Evolutionary conservation across 2,888 invertebrate genomes (phyloP).

Genomic region (Ormyrus thymus): DNA sequence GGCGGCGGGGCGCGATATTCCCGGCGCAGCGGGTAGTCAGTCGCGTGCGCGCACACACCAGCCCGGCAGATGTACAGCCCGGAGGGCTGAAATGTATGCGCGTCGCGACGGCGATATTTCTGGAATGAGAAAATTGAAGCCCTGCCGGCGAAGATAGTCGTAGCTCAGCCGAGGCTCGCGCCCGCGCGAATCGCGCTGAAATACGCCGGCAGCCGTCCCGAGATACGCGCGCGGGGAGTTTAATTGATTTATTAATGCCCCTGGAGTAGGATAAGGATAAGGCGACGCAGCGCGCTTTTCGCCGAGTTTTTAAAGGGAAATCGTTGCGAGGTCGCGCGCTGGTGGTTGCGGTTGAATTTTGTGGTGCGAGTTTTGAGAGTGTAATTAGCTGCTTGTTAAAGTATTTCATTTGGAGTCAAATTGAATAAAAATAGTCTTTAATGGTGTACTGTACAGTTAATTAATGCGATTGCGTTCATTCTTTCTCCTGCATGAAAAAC

Average conservation of each 20-base stretch:
- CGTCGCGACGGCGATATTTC: constrained; percentile 28
- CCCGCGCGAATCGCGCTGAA: constrained; percentile 56
- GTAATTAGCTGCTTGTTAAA: too few species aligned
- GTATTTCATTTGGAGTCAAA: too few species aligned
- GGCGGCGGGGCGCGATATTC: too few species aligned
- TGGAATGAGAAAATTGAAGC: constrained; percentile 58
- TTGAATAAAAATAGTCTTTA: too few species aligned
- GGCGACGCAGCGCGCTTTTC: too few species aligned
- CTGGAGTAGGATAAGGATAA: too few species aligned
- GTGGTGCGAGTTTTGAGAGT: too few species aligned
- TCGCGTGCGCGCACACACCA: neutral
- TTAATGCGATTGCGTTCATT: neutral
- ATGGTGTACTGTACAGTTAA: neutral
- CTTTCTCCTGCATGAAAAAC: neutral
- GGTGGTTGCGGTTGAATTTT: too few species aligned
- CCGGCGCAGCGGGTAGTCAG: constrained; percentile 17
- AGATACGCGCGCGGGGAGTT: neutral
- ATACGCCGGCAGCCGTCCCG: constrained; percentile 34
- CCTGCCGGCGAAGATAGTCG: constrained; percentile 55
- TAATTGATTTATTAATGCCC: constrained; percentile 19
- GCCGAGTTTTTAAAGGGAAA: constrained; percentile 7
- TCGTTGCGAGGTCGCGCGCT: neutral
- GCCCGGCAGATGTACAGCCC: neutral
- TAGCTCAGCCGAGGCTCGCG: neutral
- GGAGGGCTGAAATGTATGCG: neutral